Evolutionary conservation across 2,113 vertebrate species (phyloP).

Genomic region (Mobula birostris): DNA sequence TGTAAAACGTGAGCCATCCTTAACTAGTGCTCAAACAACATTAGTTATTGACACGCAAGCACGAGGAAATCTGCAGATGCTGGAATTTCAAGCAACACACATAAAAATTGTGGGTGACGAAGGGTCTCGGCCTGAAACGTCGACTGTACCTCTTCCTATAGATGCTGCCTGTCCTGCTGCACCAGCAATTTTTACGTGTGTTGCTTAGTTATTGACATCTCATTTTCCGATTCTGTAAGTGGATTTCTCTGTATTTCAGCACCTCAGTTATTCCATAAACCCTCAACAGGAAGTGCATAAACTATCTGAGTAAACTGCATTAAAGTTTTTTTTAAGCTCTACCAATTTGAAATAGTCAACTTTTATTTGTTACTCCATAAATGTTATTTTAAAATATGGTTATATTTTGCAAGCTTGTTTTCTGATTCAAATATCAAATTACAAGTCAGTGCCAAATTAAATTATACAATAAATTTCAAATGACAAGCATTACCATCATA

Average conservation of each 20-base stretch:
- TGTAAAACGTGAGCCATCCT: not conserved
- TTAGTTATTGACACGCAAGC: not conserved
- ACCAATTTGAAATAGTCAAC: not conserved
- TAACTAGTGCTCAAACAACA: not conserved
- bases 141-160: no score
- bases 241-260: not conserved
- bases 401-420: not conserved
- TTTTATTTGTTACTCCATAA: not conserved
- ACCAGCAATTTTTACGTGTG: no score
- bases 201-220: not conserved
- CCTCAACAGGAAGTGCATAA: no score
- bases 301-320: not conserved
- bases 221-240: not conserved
- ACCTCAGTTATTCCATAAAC: not conserved
- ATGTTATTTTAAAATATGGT: no score
- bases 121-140: no score
- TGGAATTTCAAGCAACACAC: no score
- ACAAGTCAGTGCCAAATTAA: not conserved
- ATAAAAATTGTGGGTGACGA: no score
- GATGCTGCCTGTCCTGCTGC: no score
- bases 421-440: not conserved
- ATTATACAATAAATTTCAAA: not conserved
- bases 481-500: not conserved
- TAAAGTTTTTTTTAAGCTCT: not conserved
- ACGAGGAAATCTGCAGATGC: no score